These are phyloP conservation scores for Galerucella nymphaeae DNA, from an alignment of 2,888 invertebrate species.

Conservation along the genomic window DNA sequence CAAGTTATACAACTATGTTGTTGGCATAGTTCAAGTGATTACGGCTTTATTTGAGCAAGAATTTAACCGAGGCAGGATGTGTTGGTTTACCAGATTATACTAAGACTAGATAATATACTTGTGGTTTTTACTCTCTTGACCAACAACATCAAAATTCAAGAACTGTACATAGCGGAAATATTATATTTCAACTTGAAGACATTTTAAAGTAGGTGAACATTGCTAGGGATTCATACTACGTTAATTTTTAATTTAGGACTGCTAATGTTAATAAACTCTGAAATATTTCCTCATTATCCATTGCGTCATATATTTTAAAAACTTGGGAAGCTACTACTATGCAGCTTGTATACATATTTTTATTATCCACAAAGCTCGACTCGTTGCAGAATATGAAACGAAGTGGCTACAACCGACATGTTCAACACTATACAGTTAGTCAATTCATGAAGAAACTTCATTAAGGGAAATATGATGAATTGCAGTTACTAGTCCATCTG, in stretches of 20 bases:
- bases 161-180: not conserved
- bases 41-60: not conserved
- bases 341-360: no score
- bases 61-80: not conserved
- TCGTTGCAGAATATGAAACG: no score
- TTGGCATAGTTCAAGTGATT: not conserved
- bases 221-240: not conserved
- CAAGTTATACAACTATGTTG: not conserved
- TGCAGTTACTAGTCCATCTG: slow-evolving; percentile 53
- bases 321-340: no score
- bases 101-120: slow-evolving; percentile 6
- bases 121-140: slow-evolving; percentile 8
- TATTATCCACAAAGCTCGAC: no score
- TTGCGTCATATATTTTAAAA: no score
- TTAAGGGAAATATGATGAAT: slow-evolving; percentile 60
- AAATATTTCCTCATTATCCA: no score
- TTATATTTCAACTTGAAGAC: not conserved
- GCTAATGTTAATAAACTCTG: no score
- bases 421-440: no score
- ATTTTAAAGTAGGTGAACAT: not conserved
- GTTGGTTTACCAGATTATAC: not conserved
- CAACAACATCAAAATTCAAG: slow-evolving; percentile 9
- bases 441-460: no score
- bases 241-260: not conserved
- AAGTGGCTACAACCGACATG: no score